phyloP scores from a whole-genome alignment of 2,113 vertebrate genomes.

The Saccopteryx leptura region DNA sequence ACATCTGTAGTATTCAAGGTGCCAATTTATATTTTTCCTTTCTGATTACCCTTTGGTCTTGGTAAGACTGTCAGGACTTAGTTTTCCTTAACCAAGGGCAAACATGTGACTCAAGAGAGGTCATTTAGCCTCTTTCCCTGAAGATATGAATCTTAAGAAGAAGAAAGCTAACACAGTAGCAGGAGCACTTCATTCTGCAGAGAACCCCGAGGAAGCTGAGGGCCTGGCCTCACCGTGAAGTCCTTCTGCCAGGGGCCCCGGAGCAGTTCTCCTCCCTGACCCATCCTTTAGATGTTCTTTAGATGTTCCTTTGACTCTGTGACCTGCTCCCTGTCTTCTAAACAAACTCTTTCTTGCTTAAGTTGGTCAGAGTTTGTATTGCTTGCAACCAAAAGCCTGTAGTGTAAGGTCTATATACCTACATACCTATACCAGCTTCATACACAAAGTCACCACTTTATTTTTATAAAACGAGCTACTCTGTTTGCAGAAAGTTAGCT shows the following conservation, averaged over 20 bases:
- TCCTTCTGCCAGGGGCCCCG: background rate
- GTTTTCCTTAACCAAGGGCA: background rate
- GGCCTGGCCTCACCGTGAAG: background rate
- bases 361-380: background rate
- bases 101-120: background rate
- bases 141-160: background rate
- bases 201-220: background rate
- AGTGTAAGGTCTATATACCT: background rate
- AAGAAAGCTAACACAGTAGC: background rate
- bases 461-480: slow-evolving; percentile 50
- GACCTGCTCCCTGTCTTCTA: background rate
- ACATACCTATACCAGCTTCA: background rate
- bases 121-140: background rate
- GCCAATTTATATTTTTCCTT: background rate
- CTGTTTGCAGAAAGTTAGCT: slow-evolving; percentile 1
- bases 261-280: background rate
- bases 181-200: background rate
- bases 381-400: background rate
- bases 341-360: background rate
- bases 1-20: background rate
- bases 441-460: background rate
- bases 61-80: background rate
- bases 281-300: background rate
- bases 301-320: background rate
- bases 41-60: background rate